Percentiles rank a stretch among this genome's conserved stretches.
Evolutionary conservation across 2,113 vertebrate genomes (phyloP).

Genomic region (Marcusenius ussheri): DNA sequence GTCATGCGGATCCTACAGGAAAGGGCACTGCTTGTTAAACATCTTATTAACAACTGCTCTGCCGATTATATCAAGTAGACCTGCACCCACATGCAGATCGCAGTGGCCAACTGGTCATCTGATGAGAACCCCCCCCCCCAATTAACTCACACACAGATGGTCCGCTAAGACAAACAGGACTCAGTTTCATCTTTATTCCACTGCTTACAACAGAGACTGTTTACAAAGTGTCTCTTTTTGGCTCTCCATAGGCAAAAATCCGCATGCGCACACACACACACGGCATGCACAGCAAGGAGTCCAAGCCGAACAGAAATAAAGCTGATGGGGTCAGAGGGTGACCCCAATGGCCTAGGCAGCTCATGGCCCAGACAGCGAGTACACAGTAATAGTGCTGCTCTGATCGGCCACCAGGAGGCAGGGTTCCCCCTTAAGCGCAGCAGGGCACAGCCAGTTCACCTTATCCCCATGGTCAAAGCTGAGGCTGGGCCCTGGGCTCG

Average conservation of each 20-base stretch:
- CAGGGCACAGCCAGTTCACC: conserved; percentile 82
- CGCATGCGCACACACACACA: background rate
- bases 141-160: background rate
- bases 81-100: background rate
- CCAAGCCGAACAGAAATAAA: background rate
- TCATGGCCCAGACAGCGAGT: conserved; percentile 56
- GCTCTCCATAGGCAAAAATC: background rate
- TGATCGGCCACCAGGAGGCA: conserved; percentile 85
- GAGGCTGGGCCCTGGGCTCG: conserved; percentile 59
- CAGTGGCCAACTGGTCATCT: background rate
- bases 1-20: background rate
- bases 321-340: background rate
- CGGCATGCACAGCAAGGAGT: background rate
- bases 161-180: background rate
- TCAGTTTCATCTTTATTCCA: background rate
- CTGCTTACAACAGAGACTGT: background rate
- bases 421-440: conserved; percentile 67
- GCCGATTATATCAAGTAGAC: background rate
- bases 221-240: background rate
- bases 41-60: background rate
- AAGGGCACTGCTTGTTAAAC: background rate
- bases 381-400: conserved; percentile 66
- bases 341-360: background rate
- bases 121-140: background rate
- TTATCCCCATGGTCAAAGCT: conserved; percentile 79